Conservation (phyloP, 1,140 invertebrate species). For the Lucilia cuprina region DNA sequence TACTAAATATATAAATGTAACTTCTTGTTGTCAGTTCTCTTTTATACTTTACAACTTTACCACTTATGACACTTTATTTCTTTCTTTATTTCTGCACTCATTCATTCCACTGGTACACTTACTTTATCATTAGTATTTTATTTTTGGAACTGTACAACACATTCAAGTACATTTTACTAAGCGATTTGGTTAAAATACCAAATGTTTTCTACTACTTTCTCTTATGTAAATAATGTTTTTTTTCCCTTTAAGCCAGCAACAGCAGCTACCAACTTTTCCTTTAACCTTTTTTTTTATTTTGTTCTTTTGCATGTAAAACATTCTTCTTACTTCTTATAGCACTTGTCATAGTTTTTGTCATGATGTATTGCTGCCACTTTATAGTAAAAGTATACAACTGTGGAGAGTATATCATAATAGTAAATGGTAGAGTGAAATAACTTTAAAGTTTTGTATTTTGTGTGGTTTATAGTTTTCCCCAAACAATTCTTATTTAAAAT, state of each 20-base stretch:
- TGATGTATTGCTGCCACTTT: constrained; percentile 20
- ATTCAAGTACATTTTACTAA: too few relatives aligned
- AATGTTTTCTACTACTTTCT: neutral
- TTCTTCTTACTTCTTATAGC: neutral
- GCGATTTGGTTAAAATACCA: neutral
- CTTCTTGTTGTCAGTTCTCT: too few relatives aligned
- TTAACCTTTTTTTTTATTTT: neutral
- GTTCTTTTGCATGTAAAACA: neutral
- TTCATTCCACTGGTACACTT: neutral
- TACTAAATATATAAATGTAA: too few relatives aligned
- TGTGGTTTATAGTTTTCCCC: neutral
- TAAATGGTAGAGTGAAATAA: constrained; percentile 4
- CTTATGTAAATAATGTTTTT: neutral
- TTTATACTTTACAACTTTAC: neutral
- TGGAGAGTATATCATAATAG: too few relatives aligned
- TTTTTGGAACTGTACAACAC: neutral
- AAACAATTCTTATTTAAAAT: neutral
- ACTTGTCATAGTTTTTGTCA: neutral
- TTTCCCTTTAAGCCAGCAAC: too few relatives aligned
- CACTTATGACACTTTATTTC: constrained; percentile 6
- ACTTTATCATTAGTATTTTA: neutral
- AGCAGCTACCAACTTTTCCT: neutral
- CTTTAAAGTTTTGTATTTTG: constrained; percentile 16
- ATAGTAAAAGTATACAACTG: neutral
- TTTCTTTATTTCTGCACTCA: neutral